Conservation (phyloP, 2,888 invertebrate genomes). For the Meiosimyza decipiens region DNA sequence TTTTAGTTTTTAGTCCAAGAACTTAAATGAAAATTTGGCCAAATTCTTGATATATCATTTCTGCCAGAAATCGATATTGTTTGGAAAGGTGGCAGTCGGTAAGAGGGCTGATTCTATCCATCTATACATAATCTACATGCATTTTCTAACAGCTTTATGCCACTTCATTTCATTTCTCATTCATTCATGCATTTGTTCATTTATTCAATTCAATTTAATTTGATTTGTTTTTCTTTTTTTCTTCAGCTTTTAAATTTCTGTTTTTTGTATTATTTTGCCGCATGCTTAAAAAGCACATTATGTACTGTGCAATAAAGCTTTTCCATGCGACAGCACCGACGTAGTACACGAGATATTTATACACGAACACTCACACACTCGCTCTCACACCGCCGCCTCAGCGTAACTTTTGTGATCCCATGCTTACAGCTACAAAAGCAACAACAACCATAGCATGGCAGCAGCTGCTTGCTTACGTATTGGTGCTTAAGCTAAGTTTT, state of each 20-base stretch:
- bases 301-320: constrained; percentile 15
- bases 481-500: constrained; percentile 26
- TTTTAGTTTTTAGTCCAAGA: too few relatives aligned
- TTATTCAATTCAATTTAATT: constrained; percentile 45
- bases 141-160: constrained; percentile 19
- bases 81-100: too few relatives aligned
- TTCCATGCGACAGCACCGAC: constrained; percentile 1
- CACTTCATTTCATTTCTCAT: constrained; percentile 1
- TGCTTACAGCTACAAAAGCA: constrained; percentile 15
- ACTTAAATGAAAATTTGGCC: constrained; percentile 39
- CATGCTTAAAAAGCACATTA: constrained; percentile 11
- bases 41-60: constrained; percentile 41
- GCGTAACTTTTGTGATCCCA: not conserved
- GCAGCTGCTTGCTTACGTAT: constrained; percentile 30
- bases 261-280: constrained; percentile 10
- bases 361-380: constrained; percentile 32
- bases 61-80: not conserved
- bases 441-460: constrained; percentile 41
- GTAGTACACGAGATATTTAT: constrained; percentile 17
- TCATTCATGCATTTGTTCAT: constrained; percentile 34
- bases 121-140: constrained; percentile 17
- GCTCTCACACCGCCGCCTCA: not conserved
- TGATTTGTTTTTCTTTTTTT: constrained; percentile 38
- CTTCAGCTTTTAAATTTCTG: constrained; percentile 1
- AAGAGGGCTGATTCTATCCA: not conserved